Evolutionary conservation across 2,888 invertebrate genomes (phyloP), one percentile per base, ranked within the genome.

Genomic region (Xanthostigma xanthostigma): DNA sequence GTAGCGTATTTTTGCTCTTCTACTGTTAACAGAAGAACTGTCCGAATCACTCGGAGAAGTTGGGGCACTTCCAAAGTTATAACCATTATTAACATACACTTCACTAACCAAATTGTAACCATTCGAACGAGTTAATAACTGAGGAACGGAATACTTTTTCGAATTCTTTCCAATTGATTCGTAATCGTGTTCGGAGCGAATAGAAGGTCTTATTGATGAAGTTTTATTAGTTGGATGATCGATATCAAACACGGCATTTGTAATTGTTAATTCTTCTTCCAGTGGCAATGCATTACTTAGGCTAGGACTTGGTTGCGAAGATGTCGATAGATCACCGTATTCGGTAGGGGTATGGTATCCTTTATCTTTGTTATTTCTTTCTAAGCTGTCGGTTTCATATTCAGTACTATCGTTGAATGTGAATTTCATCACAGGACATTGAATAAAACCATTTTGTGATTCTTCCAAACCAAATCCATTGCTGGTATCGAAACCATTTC

Each of bases 201-300:
- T 36, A 45, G 44, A 44, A 27, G 41, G 34, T 44, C 69, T 50
- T 51, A 68, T 69, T 0, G 71, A 68, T 33, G 67, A 72, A 2
- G 73, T 75, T 61, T 65, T 65, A 50, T 74, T 76, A 33, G 75
- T 77, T 1, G 77, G 76, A 17, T 6, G 27, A 54, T 72, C 68
- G 8, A 71, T 69, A 62, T 81, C 79, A 53, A 84, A 81, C 2
- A 86, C 75, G 3, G 83, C 82, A 59, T 87, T 85, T 56, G 78
- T 73, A 72, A 86, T 84, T 27, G 84, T 86, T 54, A 87, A 68
- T 63, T 87, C 86, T 69, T 87, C 87, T 60, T 86, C 85, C 61
- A 86, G 69, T 0, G 86, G 87, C 48, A 87, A 63, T 1, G 84
- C 84, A 2, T 77, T 75, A 54, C 84, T 84, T 49, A 84, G 63